These are phyloP conservation scores for Zeuzera pyrina DNA, from an alignment of 2,888 invertebrate genomes.

Conservation along the genomic window DNA sequence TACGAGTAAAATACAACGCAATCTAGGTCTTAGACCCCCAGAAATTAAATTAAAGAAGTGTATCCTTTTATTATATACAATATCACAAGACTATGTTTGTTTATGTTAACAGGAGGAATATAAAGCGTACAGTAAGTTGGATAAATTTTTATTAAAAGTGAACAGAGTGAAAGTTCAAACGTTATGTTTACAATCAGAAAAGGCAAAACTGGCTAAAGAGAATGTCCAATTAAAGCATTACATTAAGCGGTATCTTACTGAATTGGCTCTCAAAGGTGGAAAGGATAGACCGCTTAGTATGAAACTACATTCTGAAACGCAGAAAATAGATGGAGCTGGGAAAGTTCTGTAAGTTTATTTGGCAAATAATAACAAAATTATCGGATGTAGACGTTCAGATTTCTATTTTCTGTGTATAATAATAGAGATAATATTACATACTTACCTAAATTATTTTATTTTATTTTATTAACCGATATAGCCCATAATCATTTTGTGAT, in stretches of 20 bases:
- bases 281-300: constrained; percentile 47
- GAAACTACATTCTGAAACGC: constrained; percentile 28
- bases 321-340: constrained; percentile 27
- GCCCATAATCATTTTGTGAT: no score
- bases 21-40: no score
- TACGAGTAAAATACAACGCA: no score
- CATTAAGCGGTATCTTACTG: constrained; percentile 75
- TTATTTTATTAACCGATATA: no score
- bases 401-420: constrained; percentile 3
- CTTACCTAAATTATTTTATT: no score
- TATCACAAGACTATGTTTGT: no score
- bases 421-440: no score
- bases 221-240: constrained; percentile 76
- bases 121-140: constrained; percentile 74
- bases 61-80: no score
- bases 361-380: constrained; percentile 14
- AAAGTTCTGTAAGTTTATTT: constrained; percentile 24
- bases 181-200: constrained; percentile 51
- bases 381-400: constrained; percentile 3
- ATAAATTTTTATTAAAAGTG: constrained; percentile 77
- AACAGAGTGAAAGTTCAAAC: constrained; percentile 57
- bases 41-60: no score
- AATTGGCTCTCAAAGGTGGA: constrained; percentile 62
- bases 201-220: constrained; percentile 65
- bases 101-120: constrained; percentile 45